Base-by-base conservation (phyloP, 2,888 invertebrate genomes). In the Pseudococcus viburni region DNA sequence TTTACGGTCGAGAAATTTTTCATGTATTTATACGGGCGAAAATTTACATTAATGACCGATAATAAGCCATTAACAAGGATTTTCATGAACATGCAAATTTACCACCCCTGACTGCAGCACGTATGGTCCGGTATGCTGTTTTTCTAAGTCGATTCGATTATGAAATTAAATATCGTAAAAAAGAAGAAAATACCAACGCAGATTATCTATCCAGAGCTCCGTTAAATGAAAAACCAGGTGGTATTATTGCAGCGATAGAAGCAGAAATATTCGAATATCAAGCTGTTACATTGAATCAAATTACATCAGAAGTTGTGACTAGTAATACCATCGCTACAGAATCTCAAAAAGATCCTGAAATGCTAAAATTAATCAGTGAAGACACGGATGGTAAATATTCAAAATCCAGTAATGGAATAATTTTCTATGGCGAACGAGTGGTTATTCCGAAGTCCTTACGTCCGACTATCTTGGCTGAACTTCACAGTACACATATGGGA, bases 1-100 rank as follows among this genome's bases (percentile, higher is more conserved):
- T 86, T 90, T 80, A 26, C 89, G 48, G 15, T 89, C 86, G n/a
- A 89, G n/a, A 17, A 89, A 87, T 68, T 89, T 89, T 80, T 89
- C 64, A 80, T 80, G 11, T 80, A n/a, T 73, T 51, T 33, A 15
- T 19, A 12, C 33, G 42, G n/a, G n/a, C n/a, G n/a, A n/a, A n/a
- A n/a, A n/a, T n/a, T n/a, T n/a, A n/a, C n/a, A n/a, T n/a, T n/a
- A 17, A 59, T 83, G 8, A 87, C 73, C 33, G 26, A 85, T 55
- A 85, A 87, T n/a, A 19, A n/a, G 8, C 80, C 80, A 4, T 15
- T 87, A 4, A 51, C 55, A 6, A 17, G 51, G 3, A 87, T 87
- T 77, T 87, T 80, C 87, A 87, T n/a, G 8, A 87, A 11, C 87
- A 77, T 48, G 22, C 8, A 2, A 87, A 80, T 3, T 51, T 87